phyloP scores from a whole-genome alignment of 2,888 invertebrate species.

The Diarsia rubi region DNA sequence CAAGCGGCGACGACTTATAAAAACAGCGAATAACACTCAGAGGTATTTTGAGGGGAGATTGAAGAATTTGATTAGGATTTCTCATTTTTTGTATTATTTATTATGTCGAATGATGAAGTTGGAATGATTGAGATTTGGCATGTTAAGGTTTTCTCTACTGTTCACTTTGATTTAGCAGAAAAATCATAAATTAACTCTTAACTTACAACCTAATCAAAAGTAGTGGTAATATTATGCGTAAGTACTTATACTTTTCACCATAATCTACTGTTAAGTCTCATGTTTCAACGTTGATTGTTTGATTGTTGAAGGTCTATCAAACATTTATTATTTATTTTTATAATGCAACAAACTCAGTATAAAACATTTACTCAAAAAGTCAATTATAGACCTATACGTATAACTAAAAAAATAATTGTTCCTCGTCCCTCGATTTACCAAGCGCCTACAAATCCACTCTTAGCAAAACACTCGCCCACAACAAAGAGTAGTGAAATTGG shows the following conservation, averaged over 20 bases:
- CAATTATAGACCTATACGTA: neutral
- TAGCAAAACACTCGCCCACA: conserved; percentile 54
- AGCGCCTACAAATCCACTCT: conserved; percentile 52
- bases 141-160: neutral
- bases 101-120: neutral
- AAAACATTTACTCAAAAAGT: neutral
- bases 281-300: neutral
- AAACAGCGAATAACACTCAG: conserved; percentile 74
- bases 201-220: neutral
- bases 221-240: neutral
- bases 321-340: neutral
- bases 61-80: conserved; percentile 55
- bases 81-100: conserved; percentile 27
- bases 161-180: neutral
- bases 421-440: neutral
- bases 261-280: neutral
- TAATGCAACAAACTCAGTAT: too few species aligned
- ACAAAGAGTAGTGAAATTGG: conserved; percentile 60
- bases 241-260: neutral
- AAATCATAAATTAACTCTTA: too few species aligned
- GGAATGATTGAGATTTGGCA: neutral
- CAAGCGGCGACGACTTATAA: conserved; percentile 68
- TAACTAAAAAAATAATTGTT: neutral
- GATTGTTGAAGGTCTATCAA: neutral
- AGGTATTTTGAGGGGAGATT: conserved; percentile 67